Conservation (phyloP, 2,888 invertebrate species). For the Orthosia incerta region DNA sequence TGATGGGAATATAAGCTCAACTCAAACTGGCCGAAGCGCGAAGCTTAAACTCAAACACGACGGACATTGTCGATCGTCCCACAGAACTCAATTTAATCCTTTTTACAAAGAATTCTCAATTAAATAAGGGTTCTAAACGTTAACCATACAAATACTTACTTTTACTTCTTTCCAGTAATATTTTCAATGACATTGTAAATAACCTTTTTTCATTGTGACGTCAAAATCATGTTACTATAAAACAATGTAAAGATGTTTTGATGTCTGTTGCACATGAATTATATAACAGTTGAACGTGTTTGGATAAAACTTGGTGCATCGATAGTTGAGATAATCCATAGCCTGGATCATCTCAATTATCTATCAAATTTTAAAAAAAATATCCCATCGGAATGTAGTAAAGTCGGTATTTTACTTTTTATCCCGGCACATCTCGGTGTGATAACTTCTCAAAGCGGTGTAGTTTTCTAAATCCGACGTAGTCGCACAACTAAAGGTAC, state of each 20-base stretch:
- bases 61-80: slow-evolving; percentile 59
- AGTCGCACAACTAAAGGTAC: no score
- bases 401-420: no score
- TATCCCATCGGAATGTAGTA: no score
- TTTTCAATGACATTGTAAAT: slow-evolving; percentile 27
- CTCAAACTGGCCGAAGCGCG: slow-evolving; percentile 70
- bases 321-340: no score
- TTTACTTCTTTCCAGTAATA: background rate
- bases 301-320: no score
- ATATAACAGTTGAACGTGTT: background rate
- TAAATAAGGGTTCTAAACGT: slow-evolving; percentile 50
- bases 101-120: slow-evolving; percentile 62
- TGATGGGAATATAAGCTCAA: slow-evolving; percentile 67
- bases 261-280: background rate
- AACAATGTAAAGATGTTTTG: background rate
- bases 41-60: slow-evolving; percentile 74
- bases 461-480: background rate
- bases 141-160: slow-evolving; percentile 23
- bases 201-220: background rate
- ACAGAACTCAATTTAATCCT: slow-evolving; percentile 60
- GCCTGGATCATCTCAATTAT: no score
- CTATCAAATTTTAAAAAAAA: no score
- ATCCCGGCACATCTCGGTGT: no score
- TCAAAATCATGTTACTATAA: background rate
- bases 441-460: no score